Conservation (phyloP, 2,797 vertebrate genomes). For the Phalanger gymnotis region DNA sequence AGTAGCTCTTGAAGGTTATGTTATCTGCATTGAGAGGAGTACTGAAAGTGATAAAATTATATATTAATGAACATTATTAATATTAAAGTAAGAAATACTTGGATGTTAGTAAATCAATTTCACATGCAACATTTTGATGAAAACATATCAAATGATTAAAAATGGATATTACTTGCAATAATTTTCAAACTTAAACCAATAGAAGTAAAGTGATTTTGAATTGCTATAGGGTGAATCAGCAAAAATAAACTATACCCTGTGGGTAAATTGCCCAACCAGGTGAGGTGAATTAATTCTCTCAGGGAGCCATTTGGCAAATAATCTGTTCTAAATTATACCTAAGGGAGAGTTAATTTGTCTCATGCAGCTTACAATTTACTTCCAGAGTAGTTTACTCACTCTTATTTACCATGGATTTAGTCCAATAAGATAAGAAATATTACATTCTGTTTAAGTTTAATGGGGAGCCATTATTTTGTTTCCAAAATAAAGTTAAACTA, state of each 20-base stretch:
- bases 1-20: background rate
- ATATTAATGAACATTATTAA: background rate
- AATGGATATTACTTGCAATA: background rate
- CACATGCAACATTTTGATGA: background rate
- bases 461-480: background rate
- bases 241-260: background rate
- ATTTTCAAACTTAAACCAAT: background rate
- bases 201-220: conserved; percentile 7
- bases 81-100: background rate
- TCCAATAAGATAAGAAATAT: background rate
- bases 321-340: conserved; percentile 1
- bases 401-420: conserved; percentile 12
- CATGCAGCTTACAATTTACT: conserved; percentile 5
- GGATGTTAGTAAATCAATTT: background rate
- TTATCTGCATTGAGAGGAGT: background rate
- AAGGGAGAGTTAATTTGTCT: conserved; percentile 17
- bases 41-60: background rate
- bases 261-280: background rate
- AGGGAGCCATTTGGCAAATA: conserved; percentile 1
- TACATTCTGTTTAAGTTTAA: background rate
- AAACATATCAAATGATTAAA: conserved; percentile 4
- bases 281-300: background rate
- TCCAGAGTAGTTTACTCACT: background rate
- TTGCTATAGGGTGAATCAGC: background rate
- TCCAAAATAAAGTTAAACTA: background rate